Conservation (phyloP, 2,797 vertebrate species). For the Mus spretus region DNA sequence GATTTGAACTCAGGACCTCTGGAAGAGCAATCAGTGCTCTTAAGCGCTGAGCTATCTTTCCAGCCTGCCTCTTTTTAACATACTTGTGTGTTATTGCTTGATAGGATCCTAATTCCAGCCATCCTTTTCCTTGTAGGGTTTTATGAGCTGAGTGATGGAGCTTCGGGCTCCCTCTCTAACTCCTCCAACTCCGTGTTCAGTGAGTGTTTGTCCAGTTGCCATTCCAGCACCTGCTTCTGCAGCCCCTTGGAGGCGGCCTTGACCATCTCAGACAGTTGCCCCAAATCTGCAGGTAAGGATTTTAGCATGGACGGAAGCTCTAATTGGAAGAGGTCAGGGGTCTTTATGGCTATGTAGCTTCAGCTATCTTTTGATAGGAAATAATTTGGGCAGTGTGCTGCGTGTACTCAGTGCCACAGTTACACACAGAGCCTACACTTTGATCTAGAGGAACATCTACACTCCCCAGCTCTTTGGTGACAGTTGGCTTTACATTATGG, state of each 20-base stretch:
- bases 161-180: conserved; percentile 97
- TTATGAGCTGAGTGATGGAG: conserved; percentile 97
- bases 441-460: not conserved
- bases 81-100: conserved; percentile 62
- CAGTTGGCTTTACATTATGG: conserved; percentile 34
- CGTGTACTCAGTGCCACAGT: not conserved
- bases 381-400: not conserved
- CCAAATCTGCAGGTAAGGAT: conserved; percentile 93
- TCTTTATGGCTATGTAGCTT: conserved; percentile 6
- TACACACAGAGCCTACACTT: not conserved
- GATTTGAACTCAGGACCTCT: too few relatives aligned
- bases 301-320: conserved; percentile 51
- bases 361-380: conserved; percentile 34
- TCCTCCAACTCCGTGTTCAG: conserved; percentile 99
- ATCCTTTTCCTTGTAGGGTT: conserved; percentile 93
- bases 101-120: conserved; percentile 62
- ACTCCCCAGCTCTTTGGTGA: not conserved
- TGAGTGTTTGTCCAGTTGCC: conserved; percentile 97
- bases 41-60: too few relatives aligned
- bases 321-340: conserved; percentile 24
- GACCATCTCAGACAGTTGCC: conserved; percentile 92
- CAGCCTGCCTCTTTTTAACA: not conserved
- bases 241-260: conserved; percentile 93
- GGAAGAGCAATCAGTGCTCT: too few relatives aligned
- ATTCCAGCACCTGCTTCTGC: conserved; percentile 95